phyloP scores from a whole-genome alignment of 2,888 invertebrate species.

The Patella ulyssiponensis region DNA sequence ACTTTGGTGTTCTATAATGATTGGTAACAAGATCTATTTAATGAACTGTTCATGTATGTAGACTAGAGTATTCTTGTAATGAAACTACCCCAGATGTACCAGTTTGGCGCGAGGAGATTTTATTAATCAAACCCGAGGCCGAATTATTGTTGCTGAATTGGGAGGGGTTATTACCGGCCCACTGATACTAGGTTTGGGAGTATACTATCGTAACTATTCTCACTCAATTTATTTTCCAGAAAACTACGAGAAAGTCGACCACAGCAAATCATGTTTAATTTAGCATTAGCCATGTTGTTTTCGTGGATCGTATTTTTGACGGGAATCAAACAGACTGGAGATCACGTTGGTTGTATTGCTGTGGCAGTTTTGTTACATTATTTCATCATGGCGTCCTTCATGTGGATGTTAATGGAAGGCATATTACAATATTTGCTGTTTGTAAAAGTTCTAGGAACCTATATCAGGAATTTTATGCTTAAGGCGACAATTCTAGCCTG shows the following conservation, averaged over 20 bases:
- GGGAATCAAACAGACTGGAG: conserved; percentile 63
- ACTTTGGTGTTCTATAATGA: no score
- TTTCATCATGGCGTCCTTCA: conserved; percentile 73
- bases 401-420: conserved; percentile 83
- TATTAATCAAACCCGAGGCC: no score
- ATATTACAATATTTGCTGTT: conserved; percentile 80
- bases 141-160: no score
- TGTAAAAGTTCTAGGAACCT: conserved; percentile 78
- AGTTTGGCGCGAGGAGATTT: no score
- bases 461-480: conserved; percentile 76
- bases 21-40: no score
- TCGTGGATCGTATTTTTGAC: conserved; percentile 75
- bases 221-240: conserved; percentile 41
- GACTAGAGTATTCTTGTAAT: no score
- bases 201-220: no score
- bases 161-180: no score
- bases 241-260: conserved; percentile 78
- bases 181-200: no score
- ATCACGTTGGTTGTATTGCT: conserved; percentile 74
- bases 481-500: conserved; percentile 79
- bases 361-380: conserved; percentile 80
- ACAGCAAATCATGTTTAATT: conserved; percentile 79
- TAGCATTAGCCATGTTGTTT: conserved; percentile 78
- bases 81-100: no score
- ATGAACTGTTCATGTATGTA: no score